Base-by-base conservation (phyloP, 2,888 invertebrate species). In the Temnothorax rugatulus region DNA sequence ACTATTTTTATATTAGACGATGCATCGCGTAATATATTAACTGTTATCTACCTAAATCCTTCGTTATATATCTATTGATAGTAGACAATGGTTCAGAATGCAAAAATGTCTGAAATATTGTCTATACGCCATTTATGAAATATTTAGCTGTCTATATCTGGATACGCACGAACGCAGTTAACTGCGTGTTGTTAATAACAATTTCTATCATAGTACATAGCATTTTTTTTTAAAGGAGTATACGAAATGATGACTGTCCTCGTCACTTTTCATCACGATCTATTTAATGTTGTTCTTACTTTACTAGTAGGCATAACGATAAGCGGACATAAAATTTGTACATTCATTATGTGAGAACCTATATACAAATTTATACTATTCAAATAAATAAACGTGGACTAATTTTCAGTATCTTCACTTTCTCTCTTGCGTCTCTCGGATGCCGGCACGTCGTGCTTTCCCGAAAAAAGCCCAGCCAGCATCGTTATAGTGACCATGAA, bases 321-420 rank as follows among this genome's bases (percentile, higher is more conserved):
- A 44, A 50, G 13, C 5, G 1, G 1, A 1, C 38, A 74, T 63
- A 66, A 59, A 47, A 47, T 71, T 47, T 79, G 59, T 71, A 79
- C 44, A 73, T 59, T 59, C 21, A 59, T 15, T 18, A 11, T 21
- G 15, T 0, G 2, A 4, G 18, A n/a, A 52, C 1, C 13, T 18
- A 38, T 29, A 29, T 41, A 11, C 18, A 68, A 21, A 76, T 82
- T 63, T 82, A 21, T 59, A 76, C 15, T 38, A 52, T 8, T 61
- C 9, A 47, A 77, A 25, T 79, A 79, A 73, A 73, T 81, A 73
- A 57, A 71, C 7, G 11, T 61, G 2, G 29, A 50, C 13, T 69
- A 79, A 69, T 59, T 41, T 47, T 0, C 25, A 13, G 13, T 25
- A 41, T 52, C 21, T 18, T 25, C 15, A 52, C 5, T 69, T 44